These are phyloP conservation scores for Nyctibius bracteatus DNA, from an alignment of 2,113 vertebrate species.

Conservation along the genomic window DNA sequence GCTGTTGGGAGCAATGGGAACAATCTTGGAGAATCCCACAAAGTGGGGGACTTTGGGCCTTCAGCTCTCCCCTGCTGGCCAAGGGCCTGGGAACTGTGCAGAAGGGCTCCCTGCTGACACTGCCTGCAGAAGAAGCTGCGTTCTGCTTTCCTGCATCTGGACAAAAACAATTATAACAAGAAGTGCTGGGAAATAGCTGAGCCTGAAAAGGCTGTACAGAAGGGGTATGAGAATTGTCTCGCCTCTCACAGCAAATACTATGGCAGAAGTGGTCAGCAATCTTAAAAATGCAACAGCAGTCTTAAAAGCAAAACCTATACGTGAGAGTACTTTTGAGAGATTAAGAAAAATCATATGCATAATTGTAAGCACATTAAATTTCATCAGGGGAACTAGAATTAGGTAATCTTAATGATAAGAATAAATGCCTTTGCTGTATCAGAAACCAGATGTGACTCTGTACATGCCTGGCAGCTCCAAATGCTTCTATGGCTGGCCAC, in stretches of 20 bases:
- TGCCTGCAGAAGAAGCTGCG: conserved; percentile 18
- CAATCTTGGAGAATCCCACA: not conserved
- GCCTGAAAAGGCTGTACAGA: not conserved
- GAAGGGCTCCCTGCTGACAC: conserved; percentile 35
- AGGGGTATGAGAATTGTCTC: not conserved
- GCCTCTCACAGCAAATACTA: not conserved
- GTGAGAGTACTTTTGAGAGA: not conserved
- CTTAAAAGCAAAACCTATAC: not conserved
- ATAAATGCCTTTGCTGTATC: not conserved
- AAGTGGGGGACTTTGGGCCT: not conserved
- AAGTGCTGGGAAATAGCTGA: conserved; percentile 12
- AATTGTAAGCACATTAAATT: not conserved
- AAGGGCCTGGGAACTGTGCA: conserved; percentile 54
- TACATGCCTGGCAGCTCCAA: not conserved
- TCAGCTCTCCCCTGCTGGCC: not conserved
- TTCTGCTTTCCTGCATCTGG: conserved; percentile 6
- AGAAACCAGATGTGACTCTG: not conserved
- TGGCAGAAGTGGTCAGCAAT: not conserved
- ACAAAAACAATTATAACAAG: not conserved
- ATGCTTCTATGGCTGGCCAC: not conserved
- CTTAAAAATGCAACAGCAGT: not conserved
- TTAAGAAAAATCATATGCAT: not conserved
- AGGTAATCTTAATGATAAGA: not conserved
- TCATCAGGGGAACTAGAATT: not conserved
- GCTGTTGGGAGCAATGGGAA: not conserved